Evolutionary conservation across 2,797 vertebrate species (phyloP).

Genomic region (Crocodylus rhombifer): DNA sequence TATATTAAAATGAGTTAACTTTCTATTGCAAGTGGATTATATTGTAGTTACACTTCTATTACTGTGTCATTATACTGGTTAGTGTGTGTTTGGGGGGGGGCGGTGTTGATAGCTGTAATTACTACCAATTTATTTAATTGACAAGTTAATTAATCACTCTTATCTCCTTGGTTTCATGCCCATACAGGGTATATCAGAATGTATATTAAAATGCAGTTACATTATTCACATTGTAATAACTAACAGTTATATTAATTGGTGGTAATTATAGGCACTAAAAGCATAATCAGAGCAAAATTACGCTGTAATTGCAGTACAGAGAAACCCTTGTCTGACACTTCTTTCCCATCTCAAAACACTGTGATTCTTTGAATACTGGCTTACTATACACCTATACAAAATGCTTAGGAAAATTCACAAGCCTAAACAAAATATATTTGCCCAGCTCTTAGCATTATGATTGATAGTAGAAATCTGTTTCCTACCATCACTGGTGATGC

Average conservation of each 20-base stretch:
- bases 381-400: not conserved
- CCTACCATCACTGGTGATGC: not conserved
- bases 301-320: rapidly evolving
- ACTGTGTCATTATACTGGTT: rapidly evolving
- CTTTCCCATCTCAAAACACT: not conserved
- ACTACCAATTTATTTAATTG: not conserved
- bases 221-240: not conserved
- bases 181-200: not conserved
- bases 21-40: not conserved
- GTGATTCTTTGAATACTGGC: not conserved
- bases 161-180: not conserved
- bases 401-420: not conserved
- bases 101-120: not conserved
- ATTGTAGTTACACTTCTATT: not conserved
- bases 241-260: not conserved
- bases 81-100: not conserved
- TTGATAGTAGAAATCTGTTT: not conserved
- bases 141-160: not conserved
- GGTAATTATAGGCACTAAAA: rapidly evolving
- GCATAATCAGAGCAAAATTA: rapidly evolving
- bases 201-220: not conserved
- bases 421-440: not conserved
- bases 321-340: rapidly evolving
- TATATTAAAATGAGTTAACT: not conserved
- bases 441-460: not conserved